A percentile compares a stretch with the other conserved stretches of the same genome.
These are phyloP conservation scores for Hippocampus barbouri DNA, from an alignment of 2,113 vertebrate genomes.

Conservation along the genomic window DNA sequence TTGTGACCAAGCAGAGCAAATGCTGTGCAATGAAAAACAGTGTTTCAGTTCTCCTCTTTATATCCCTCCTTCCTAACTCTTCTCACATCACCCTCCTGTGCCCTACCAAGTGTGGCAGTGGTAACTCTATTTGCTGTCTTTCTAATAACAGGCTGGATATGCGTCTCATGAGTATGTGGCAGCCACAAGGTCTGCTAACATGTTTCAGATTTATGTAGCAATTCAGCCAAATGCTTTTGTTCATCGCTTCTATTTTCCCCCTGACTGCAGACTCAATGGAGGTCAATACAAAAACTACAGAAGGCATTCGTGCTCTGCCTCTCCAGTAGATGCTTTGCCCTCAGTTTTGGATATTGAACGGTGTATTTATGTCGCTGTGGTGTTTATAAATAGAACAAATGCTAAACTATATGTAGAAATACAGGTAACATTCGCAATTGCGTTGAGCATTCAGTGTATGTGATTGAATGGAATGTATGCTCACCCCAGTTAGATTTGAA, in stretches of 20 bases:
- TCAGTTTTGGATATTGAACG: slow-evolving; percentile 23
- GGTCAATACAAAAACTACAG: slow-evolving; percentile 69
- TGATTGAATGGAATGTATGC: slow-evolving; percentile 38
- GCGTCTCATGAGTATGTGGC: slow-evolving; percentile 4
- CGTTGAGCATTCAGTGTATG: slow-evolving; percentile 38
- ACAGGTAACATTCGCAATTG: slow-evolving; percentile 10
- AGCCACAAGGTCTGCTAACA: slow-evolving; percentile 40
- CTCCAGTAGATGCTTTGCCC: slow-evolving; percentile 61
- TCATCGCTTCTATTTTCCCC: slow-evolving; percentile 56
- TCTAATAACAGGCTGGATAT: slow-evolving; percentile 9
- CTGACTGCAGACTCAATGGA: slow-evolving; percentile 52
- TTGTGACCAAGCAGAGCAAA: not conserved
- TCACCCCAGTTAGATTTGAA: slow-evolving; percentile 43
- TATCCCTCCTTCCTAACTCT: not conserved
- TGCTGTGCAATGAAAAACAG: not conserved
- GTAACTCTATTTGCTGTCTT: slow-evolving; percentile 25
- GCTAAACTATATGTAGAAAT: slow-evolving; percentile 11
- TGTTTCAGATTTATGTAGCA: slow-evolving; percentile 56
- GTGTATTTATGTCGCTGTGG: slow-evolving; percentile 17
- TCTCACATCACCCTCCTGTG: not conserved
- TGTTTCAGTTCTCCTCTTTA: not conserved
- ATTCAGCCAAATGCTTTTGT: slow-evolving; percentile 55
- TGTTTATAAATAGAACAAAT: not conserved
- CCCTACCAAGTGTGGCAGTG: not conserved
- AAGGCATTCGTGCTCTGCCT: slow-evolving; percentile 69